Conservation (phyloP, 2,888 invertebrate genomes). For the Drosophila formosana region DNA sequence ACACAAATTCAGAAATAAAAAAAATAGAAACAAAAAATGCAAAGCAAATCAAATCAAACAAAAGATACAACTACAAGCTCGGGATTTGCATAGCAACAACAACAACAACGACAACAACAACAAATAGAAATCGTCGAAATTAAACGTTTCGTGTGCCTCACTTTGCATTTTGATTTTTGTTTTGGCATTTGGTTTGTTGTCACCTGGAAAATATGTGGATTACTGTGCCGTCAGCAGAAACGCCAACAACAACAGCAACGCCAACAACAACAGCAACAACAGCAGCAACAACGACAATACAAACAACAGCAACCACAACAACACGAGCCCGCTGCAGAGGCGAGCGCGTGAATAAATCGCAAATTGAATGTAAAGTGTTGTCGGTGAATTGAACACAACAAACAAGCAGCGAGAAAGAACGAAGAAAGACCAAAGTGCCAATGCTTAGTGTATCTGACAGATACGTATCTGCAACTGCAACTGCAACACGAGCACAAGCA, state of each 20-base stretch:
- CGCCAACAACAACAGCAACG: conserved; percentile 37
- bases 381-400: conserved; percentile 21
- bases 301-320: conserved; percentile 23
- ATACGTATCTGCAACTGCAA: conserved; percentile 47
- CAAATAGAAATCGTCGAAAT: conserved; percentile 36
- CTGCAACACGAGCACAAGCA: conserved; percentile 7
- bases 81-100: conserved; percentile 39
- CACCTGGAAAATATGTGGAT: conserved; percentile 75
- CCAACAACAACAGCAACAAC: conserved; percentile 5
- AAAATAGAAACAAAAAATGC: conserved; percentile 27
- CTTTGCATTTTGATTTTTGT: conserved; percentile 44
- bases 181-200: conserved; percentile 48
- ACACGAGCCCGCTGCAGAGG: conserved; percentile 45
- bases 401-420: conserved; percentile 16
- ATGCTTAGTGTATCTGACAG: conserved; percentile 62
- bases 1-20: conserved; percentile 17
- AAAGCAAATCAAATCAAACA: conserved; percentile 41
- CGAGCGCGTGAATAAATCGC: conserved; percentile 50
- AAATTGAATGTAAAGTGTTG: conserved; percentile 42
- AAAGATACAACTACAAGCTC: conserved; percentile 39
- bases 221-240: conserved; percentile 71
- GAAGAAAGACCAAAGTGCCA: conserved; percentile 37
- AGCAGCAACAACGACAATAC: conserved; percentile 27
- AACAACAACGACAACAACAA: conserved; percentile 20
- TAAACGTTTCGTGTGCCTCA: conserved; percentile 33